Evolutionary conservation across 1,140 invertebrate species (phyloP).

Genomic region (Panonychus citri): DNA sequence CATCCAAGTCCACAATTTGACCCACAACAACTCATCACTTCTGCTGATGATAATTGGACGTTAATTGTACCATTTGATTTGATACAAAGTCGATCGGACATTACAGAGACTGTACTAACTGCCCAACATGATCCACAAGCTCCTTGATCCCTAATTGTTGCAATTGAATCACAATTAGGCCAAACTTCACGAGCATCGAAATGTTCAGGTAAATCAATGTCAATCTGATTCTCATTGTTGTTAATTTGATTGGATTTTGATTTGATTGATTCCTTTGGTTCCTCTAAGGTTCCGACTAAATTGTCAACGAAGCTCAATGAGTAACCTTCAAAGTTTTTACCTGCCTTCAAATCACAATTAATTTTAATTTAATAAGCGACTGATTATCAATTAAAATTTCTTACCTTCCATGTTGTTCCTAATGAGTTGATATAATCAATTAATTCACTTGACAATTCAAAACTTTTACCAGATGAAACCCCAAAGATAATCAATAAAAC

Average conservation of each 20-base stretch:
- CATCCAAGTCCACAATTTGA: conserved; percentile 34
- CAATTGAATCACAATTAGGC: conserved; percentile 42
- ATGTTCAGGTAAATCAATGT: conserved; percentile 36
- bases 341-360: neutral
- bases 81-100: conserved; percentile 73
- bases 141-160: neutral
- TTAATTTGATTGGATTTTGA: too few relatives aligned
- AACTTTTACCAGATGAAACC: too few relatives aligned
- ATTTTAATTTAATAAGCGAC: neutral
- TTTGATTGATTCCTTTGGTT: conserved; percentile 29
- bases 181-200: conserved; percentile 58
- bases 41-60: conserved; percentile 57
- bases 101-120: conserved; percentile 76
- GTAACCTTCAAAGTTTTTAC: neutral
- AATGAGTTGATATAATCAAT: neutral
- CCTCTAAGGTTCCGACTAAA: conserved; percentile 20
- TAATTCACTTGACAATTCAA: neutral
- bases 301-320: conserved; percentile 27
- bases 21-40: conserved; percentile 74
- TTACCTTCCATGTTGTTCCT: neutral
- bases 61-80: conserved; percentile 45
- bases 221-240: conserved; percentile 19
- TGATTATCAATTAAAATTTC: neutral
- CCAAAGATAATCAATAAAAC: too few relatives aligned
- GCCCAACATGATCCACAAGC: conserved; percentile 31